phyloP scores from a whole-genome alignment of 2,888 invertebrate species.

The Chironomus riparius region DNA sequence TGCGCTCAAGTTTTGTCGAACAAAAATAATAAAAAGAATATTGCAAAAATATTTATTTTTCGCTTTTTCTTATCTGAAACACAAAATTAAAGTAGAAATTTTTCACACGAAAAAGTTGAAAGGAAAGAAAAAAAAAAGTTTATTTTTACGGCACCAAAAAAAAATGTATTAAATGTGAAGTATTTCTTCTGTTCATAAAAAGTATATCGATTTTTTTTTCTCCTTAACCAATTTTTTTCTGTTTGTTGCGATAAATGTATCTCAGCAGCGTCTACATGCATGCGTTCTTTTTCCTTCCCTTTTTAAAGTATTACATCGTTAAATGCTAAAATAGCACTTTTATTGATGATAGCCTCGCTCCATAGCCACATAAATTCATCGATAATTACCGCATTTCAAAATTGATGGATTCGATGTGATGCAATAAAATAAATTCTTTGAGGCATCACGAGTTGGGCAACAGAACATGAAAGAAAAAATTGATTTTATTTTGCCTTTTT shows the following conservation, averaged over 20 bases:
- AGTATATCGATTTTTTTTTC: not conserved
- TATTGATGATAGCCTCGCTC: slow-evolving; percentile 7
- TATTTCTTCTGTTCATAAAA: not conserved
- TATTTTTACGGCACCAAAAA: not conserved
- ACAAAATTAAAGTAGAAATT: not conserved
- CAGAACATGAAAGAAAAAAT: not conserved
- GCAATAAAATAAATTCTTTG: slow-evolving; percentile 8
- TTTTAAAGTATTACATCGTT: slow-evolving; percentile 2
- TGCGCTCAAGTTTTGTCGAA: not conserved
- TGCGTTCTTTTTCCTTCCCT: not conserved
- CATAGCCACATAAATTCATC: not conserved
- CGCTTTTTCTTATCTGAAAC: too few species aligned
- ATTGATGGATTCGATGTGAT: slow-evolving; percentile 10
- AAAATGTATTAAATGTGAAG: not conserved
- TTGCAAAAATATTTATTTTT: too few species aligned
- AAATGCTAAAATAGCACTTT: slow-evolving; percentile 10
- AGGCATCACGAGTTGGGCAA: not conserved
- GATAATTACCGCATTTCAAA: slow-evolving; percentile 3
- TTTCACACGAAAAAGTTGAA: not conserved
- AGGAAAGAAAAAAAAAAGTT: not conserved
- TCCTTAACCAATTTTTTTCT: not conserved
- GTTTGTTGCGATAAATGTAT: not conserved
- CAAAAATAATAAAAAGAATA: not conserved
- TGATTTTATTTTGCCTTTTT: not conserved
- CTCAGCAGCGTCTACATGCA: not conserved